Evolutionary conservation across 2,113 vertebrate genomes (phyloP).

Genomic region (Tupaia tana): DNA sequence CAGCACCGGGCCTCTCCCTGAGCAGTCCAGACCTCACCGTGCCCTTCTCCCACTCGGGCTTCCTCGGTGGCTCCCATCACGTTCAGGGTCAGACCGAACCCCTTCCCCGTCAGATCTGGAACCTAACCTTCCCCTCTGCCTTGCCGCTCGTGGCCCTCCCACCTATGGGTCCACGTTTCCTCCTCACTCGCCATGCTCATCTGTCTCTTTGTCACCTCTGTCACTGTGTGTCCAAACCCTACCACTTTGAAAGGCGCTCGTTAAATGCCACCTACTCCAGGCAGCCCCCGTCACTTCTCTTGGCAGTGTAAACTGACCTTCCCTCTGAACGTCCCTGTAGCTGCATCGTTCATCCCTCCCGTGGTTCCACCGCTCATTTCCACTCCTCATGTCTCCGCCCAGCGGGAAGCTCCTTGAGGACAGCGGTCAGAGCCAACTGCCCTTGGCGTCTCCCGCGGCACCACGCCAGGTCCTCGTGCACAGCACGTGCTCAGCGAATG

Average conservation of each 20-base stretch:
- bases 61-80: neutral
- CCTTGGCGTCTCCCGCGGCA: neutral
- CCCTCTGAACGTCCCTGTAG: neutral
- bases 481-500: neutral
- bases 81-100: neutral
- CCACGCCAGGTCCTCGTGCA: neutral
- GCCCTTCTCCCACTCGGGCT: neutral
- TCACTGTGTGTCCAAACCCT: neutral
- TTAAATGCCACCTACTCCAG: neutral
- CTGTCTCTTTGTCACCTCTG: neutral
- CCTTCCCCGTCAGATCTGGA: neutral
- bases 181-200: neutral
- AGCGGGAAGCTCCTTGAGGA: neutral
- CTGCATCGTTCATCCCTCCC: neutral
- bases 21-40: neutral
- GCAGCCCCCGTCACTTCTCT: neutral
- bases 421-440: neutral
- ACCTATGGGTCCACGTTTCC: neutral
- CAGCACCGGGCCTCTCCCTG: neutral
- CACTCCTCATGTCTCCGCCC: neutral
- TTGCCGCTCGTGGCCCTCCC: neutral
- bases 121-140: neutral
- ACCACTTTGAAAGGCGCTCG: neutral
- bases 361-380: neutral
- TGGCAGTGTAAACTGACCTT: neutral